Evolutionary conservation across 2,113 vertebrate genomes (phyloP), one percentile per base, ranked within the genome.

Genomic region (Onychostruthus taczanowskii): DNA sequence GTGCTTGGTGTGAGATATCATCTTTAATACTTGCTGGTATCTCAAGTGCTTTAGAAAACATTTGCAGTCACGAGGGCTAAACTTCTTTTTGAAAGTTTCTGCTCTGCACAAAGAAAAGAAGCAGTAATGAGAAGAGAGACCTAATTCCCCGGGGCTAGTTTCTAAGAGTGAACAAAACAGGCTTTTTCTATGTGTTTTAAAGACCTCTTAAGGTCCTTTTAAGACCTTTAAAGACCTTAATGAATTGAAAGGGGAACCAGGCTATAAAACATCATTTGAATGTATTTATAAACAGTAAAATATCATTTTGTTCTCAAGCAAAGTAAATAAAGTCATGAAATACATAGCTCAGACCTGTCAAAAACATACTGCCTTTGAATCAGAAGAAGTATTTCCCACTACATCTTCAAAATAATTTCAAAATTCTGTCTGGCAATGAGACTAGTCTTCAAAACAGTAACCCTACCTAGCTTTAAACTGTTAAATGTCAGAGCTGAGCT

Each of bases 241-340:
- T 93, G 63, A 77, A 81, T 89, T 92, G 47, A 95, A 92, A 92
- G 49, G 24, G 39, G 90, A 89, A 92, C 41, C 59, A 84, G 83
- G 39, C 66, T 80, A 66, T 35, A 87, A 85, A 62, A 31, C 17
- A 55, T 33, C n/a, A 92, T 87, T 89, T 79, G 23, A 41, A 26
- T 10, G 5, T 94, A 81, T 83, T 96, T 96, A 69, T 94, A 84
- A 84, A 67, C 67, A 89, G 61, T 12, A 85, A 91, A 92, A 93
- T 86, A n/a, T 74, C 73, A 53, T 59, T 95, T 97, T 63, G 47
- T 94, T 96, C 90, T 94, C 91, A 83, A 95, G 67, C 26, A 90
- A 83, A 44, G 49, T 87, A 97, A 97, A 94, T 85, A 97, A 96
- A 95, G 44, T 41, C 76, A 88, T 44, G 31, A 84, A 94, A 94